A percentile compares a stretch with the other conserved stretches of the same genome.
phyloP scores from a whole-genome alignment of 2,113 vertebrate genomes.

The Spea multiplicata region DNA sequence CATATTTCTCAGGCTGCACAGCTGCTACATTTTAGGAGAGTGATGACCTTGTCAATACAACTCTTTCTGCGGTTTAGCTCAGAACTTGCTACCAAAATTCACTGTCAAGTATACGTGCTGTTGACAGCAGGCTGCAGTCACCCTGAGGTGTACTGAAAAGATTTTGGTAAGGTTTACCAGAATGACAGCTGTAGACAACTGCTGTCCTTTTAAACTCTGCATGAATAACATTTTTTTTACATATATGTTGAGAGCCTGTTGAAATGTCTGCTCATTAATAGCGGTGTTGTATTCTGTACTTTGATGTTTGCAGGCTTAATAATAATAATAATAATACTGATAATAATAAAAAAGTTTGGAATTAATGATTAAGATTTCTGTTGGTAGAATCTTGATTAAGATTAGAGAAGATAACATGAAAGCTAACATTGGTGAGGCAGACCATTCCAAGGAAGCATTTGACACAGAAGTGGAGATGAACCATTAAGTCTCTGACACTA shows the following conservation, averaged over 20 bases:
- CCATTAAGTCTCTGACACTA: not conserved
- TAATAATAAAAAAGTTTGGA: not conserved
- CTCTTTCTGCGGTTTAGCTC: conserved; percentile 23
- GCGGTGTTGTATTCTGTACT: not conserved
- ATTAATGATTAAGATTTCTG: not conserved
- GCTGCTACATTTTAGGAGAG: conserved; percentile 23
- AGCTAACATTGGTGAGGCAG: no score
- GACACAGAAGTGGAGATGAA: not conserved
- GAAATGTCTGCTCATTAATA: conserved; percentile 42
- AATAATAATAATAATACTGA: not conserved
- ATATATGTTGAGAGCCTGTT: conserved; percentile 18
- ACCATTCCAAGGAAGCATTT: no score
- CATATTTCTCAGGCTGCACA: not conserved
- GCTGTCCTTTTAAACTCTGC: conserved; percentile 1
- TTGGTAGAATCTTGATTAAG: no score
- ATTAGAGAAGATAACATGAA: no score
- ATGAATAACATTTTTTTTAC: not conserved
- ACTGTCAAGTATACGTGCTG: conserved; percentile 8
- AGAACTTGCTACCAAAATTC: not conserved
- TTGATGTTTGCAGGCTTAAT: conserved; percentile 19
- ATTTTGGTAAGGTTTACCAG: not conserved
- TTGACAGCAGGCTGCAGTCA: conserved; percentile 21
- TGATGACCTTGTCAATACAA: conserved; percentile 33
- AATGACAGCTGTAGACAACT: conserved; percentile 19
- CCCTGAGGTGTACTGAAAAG: not conserved